Evolutionary conservation across 2,888 invertebrate genomes (phyloP), one percentile per base, ranked within the genome.

Genomic region (Furcula furcula): DNA sequence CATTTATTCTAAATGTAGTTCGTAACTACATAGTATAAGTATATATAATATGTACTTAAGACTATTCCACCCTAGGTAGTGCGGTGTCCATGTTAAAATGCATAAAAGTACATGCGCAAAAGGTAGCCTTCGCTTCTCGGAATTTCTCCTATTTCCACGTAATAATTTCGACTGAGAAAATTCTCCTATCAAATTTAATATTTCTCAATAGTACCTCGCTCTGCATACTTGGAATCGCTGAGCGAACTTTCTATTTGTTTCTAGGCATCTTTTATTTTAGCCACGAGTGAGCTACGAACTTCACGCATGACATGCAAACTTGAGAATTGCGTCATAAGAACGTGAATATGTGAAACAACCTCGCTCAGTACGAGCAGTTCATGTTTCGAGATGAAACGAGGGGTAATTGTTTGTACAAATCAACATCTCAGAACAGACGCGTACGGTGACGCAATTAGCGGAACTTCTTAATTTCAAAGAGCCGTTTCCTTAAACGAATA

Each of bases 381-480:
- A n/a, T n/a, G 53, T 57, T 55, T 42, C 30, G 37, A 50, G 48
- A 65, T 63, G 11, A 57, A 60, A 58, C 46, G 54, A 49, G 43
- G 33, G 40, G 29, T 59, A 56, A 64, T 57, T 65, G 59, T 68
- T 63, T 65, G 53, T 50, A 55, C 55, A 63, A 70, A 69, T 65
- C 68, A 64, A 63, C 58, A 26, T 30, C 29, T 55, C 44, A 39
- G 48, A 52, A 56, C 55, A 52, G 54, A 49, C 50, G 34, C 23
- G 28, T 34, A 38, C 41, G 44, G 54, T 58, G 65, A 56, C 64
- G 63, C 63, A 76, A 79, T 82, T 76, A 77, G 68, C 53, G 47
- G 47, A 68, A 72, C 69, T 79, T 80, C 79, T 80, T 82, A 82
- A 84, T 83, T 79, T 55, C 40, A 56, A 62, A 65, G 62, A 65